phyloP scores from a whole-genome alignment of 1,140 invertebrate genomes.

The Diachasmimorpha longicaudata region DNA sequence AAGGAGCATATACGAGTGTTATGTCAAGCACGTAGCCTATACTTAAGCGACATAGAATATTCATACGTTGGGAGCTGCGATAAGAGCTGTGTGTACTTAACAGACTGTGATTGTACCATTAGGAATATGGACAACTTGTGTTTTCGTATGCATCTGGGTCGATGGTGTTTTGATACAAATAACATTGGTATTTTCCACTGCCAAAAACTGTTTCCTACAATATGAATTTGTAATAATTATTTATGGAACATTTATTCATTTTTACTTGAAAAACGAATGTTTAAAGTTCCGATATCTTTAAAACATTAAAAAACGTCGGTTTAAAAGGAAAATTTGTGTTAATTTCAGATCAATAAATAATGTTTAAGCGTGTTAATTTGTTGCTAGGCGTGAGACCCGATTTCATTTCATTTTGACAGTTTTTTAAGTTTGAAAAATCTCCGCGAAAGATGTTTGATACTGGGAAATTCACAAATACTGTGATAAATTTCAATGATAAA shows the following conservation, averaged over 20 bases:
- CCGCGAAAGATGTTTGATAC: no score
- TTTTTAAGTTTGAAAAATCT: no score
- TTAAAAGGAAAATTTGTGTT: no score
- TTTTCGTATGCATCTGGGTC: constrained; percentile 25
- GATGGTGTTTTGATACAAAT: constrained; percentile 10
- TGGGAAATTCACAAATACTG: no score
- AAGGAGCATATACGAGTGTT: constrained; percentile 27
- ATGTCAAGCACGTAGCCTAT: constrained; percentile 48
- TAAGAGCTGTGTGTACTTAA: constrained; percentile 46
- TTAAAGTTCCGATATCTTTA: no score
- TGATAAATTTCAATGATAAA: no score
- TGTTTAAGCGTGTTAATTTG: no score
- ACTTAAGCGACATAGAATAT: constrained; percentile 59
- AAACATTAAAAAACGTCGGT: no score
- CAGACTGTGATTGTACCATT: constrained; percentile 48
- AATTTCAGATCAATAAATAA: no score
- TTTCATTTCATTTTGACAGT: no score
- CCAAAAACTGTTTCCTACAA: background rate
- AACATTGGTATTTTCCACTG: background rate
- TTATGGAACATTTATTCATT: background rate
- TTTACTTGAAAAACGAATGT: no score
- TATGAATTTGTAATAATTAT: background rate
- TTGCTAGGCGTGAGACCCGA: no score
- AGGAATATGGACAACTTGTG: constrained; percentile 44
- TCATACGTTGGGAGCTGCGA: constrained; percentile 52